Evolutionary conservation across 2,888 invertebrate species (phyloP), one percentile per base, ranked within the genome.

Genomic region (Dastarcus helophoroides): DNA sequence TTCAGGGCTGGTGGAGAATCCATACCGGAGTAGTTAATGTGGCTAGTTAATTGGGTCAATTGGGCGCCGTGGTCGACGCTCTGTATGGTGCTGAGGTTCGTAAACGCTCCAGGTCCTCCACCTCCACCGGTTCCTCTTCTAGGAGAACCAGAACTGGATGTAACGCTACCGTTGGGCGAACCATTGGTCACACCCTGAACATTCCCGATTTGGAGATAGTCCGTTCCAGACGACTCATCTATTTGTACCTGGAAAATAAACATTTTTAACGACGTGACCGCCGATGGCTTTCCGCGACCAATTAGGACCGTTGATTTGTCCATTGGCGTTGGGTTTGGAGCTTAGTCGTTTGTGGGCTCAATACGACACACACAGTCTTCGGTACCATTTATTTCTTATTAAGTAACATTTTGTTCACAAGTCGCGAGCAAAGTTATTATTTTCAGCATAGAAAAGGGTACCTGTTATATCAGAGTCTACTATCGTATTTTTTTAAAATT

Each of bases 21-120:
- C 9, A 50, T 42, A 5, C 42, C 46, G 4, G 56, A 48, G 31
- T 58, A 59, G 36, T 53, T 58, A 26, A 60, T 60, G 32, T 60
- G 59, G 33, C 48, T 58, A 23, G 58, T 58, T 14, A 60, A 47
- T 31, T 56, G 59, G 3, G 59, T 60, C 5, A 60, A 41, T 38
- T 30, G 39, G 26, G 30, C 38, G 30, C 36, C 48, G 22, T 51
- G 53, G 14, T 54, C 51, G 6, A 45, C 46, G n/a, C 47, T 16
- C n/a, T 41, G 44, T 21, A 44, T 37, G 7, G 39, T 22, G 27
- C 46, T 44, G 19, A 56, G 34, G 38, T 50, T 51, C 4, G 51
- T 46, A 29, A 50, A 54, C 15, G 28, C 29, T 14, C 24, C 28
- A 15, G 26, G 29, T 43, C 43, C 8, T n/a, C n/a, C n/a, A n/a